Evolutionary conservation across 2,888 invertebrate genomes (phyloP).

Genomic region (Carpatolechia fugitivella): DNA sequence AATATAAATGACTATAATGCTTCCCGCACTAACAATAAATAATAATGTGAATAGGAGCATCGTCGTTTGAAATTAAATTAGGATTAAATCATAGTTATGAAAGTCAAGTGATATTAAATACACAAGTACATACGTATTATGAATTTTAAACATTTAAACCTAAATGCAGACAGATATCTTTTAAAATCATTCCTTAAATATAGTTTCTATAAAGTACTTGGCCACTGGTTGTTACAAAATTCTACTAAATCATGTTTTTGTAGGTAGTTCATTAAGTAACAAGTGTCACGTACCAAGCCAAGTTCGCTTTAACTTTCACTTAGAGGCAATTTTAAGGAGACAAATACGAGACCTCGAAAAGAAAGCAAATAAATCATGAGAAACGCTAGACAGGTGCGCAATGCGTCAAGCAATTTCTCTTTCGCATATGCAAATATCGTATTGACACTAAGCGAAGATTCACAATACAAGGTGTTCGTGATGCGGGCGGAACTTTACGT

Average conservation of each 20-base stretch:
- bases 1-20: conserved; percentile 1
- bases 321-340: conserved; percentile 48
- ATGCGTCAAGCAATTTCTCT: conserved; percentile 56
- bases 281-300: conserved; percentile 45
- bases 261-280: conserved; percentile 30
- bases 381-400: conserved; percentile 37
- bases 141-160: no score
- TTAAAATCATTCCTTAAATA: no score
- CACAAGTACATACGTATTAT: no score
- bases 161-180: no score
- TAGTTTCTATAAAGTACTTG: no score
- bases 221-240: no score
- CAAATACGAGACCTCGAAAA: conserved; percentile 57
- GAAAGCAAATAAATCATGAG: conserved; percentile 64
- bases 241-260: not conserved
- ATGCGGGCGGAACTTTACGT: not conserved
- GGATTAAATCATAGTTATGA: conserved; percentile 1
- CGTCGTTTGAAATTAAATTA: conserved; percentile 2
- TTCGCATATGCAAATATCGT: conserved; percentile 46
- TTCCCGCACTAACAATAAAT: not conserved
- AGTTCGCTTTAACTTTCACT: conserved; percentile 64
- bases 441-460: conserved; percentile 10
- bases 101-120: not conserved
- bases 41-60: not conserved
- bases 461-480: not conserved